phyloP scores from a whole-genome alignment of 2,797 vertebrate genomes.

The Apodemus agrarius region DNA sequence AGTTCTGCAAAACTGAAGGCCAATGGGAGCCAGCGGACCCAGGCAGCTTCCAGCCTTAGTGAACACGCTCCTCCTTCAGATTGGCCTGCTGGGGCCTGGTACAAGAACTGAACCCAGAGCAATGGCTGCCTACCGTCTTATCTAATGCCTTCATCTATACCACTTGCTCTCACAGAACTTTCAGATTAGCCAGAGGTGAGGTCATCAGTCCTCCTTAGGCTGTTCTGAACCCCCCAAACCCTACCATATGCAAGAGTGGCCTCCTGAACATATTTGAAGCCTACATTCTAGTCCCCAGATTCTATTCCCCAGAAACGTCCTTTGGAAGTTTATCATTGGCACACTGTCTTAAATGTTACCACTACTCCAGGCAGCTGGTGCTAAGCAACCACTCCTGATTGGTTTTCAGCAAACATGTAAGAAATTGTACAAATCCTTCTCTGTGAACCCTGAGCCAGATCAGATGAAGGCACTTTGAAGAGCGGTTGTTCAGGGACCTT shows the following conservation, averaged over 20 bases:
- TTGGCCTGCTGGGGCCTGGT: background rate
- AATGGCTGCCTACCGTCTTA: background rate
- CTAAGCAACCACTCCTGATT: background rate
- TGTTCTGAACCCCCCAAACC: background rate
- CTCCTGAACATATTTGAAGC: background rate
- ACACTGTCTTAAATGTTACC: background rate
- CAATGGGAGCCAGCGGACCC: background rate
- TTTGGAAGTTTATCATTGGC: background rate
- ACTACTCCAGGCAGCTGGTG: background rate
- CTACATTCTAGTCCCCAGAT: background rate
- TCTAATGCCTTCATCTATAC: background rate
- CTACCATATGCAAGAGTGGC: too few relatives aligned
- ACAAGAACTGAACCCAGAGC: background rate
- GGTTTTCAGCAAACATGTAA: background rate
- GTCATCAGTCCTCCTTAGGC: too few relatives aligned
- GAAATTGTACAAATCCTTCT: background rate
- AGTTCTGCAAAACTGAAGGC: background rate
- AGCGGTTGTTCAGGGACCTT: background rate
- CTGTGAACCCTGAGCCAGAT: background rate
- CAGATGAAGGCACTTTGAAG: background rate
- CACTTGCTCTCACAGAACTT: background rate
- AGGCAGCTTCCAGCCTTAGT: too few relatives aligned
- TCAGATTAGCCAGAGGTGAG: background rate
- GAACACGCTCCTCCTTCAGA: too few relatives aligned
- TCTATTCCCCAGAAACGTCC: background rate